Evolutionary conservation across 2,113 vertebrate species (phyloP), one percentile per base, ranked within the genome.

Genomic region (Numenius arquata): DNA sequence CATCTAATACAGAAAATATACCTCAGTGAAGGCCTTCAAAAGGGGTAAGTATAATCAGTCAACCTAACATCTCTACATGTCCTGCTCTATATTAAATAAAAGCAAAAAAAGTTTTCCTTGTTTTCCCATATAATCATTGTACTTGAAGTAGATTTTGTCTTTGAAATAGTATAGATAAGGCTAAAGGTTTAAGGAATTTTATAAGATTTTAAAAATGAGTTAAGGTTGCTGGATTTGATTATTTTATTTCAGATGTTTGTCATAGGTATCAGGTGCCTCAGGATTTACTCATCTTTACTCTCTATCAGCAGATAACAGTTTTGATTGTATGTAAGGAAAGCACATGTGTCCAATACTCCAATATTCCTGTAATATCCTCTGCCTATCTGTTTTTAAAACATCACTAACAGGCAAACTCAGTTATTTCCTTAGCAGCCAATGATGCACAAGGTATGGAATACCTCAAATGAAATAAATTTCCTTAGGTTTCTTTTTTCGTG

Each of bases 101-200:
- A 12, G n/a, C 41, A 29, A 21, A 52, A 3, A 10, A 11, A 15
- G 15, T 11, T 2, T 6, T 8, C 11, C 12, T 40, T 58, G 1
- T 48, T 82, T 68, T 62, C n/a, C 11, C 10, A 47, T 20, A 15
- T 5, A 75, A 5, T 47, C 9, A 62, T 38, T 75, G 50, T 15
- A 50, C 3, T 32, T 30, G 32, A 71, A 66, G 19, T 17, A 77
- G 8, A 66, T 78, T 73, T 82, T 77, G 6, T 52, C 34, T 67
- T 70, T 75, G 36, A 78, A 85, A 38, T 61, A 2, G 8, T 43
- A 10, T 19, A 45, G 5, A 15, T 56, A 65, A 59, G 5, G 3
- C 3, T 72, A 73, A 59, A n/a, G 5, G 2, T 56, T 65, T 58
- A 47, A 32, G 4, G 21, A 67, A 67, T 63, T 50, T 79, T 47